A percentile compares a stretch with the other conserved stretches of the same genome.
phyloP scores from a whole-genome alignment of 2,797 vertebrate genomes.

The Emydoidea blandingii region DNA sequence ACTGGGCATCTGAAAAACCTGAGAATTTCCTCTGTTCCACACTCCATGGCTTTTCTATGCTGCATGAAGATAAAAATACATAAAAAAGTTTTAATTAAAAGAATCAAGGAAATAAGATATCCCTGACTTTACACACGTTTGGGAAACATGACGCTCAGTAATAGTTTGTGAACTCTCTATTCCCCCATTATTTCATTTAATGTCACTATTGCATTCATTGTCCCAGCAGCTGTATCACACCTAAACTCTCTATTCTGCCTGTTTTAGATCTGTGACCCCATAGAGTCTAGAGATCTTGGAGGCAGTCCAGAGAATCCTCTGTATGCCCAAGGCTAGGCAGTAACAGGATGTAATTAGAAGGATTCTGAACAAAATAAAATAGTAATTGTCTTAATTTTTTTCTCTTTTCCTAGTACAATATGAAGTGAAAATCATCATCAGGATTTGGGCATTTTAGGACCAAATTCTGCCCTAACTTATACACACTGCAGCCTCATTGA shows the following conservation, averaged over 20 bases:
- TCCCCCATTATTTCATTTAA: background rate
- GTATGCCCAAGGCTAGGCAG: background rate
- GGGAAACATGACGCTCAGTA: background rate
- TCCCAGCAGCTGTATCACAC: background rate
- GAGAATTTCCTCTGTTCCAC: background rate
- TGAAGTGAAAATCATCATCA: background rate
- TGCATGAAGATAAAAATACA: background rate
- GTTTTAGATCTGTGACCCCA: background rate
- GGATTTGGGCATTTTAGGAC: background rate
- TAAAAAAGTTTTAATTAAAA: background rate
- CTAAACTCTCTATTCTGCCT: background rate
- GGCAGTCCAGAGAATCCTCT: background rate
- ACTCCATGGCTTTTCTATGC: background rate
- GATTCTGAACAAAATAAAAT: background rate
- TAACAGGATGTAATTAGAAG: background rate
- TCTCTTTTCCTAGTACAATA: background rate
- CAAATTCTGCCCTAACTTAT: background rate
- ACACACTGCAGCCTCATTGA: background rate
- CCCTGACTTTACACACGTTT: background rate
- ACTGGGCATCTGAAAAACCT: background rate
- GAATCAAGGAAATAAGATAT: background rate
- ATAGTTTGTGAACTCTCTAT: background rate
- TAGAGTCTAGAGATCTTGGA: background rate
- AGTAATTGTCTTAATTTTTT: background rate
- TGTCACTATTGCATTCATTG: background rate